Base-by-base conservation (phyloP, 2,888 invertebrate genomes). In the Thera britannica region DNA sequence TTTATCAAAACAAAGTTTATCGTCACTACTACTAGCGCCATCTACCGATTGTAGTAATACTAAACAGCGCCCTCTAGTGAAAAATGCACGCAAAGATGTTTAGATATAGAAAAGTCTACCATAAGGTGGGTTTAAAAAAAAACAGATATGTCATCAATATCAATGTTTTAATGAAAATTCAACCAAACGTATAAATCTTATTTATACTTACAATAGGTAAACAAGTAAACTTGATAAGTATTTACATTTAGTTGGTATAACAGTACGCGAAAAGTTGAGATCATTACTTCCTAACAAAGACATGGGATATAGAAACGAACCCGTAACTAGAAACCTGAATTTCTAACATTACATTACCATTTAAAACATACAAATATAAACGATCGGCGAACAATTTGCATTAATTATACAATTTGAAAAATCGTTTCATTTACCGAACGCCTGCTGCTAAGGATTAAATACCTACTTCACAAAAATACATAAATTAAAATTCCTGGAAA, bases 101-200 rank as follows among this genome's bases (percentile, higher is more conserved):
- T 41, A 41, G 7, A 41, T 41, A 2, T 41, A 41, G 6, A 4
- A 7, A 41, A 41, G 41, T 41, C 41, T 41, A 41, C 1, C 3
- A 1, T 7, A 41, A 2, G 41, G 6, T 41, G 41, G 41, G 41
- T 41, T 41, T 5, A 7, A 41, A 35, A 44, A 64, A 36, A 56
- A 72, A 64, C 63, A 34, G 9, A 46, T 57, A 54, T 54, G 36
- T 61, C 59, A 48, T 6, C 57, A 35, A 4, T 73, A 72, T 72
- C 71, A 87, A 87, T 88, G 85, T 92, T 93, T 93, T 93, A 93
- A 91, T 93, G 89, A 90, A 92, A 93, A 93, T 90, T 93, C 89
- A 93, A 93, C 93, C 93, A 92, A 92, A 93, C 88, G 93, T 93
- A 93, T 93, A 93, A 93, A 93, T 92, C 92, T 93, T 93, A 93